Evolutionary conservation across 1,140 invertebrate species (phyloP).

Genomic region (Heliconius nattereri): DNA sequence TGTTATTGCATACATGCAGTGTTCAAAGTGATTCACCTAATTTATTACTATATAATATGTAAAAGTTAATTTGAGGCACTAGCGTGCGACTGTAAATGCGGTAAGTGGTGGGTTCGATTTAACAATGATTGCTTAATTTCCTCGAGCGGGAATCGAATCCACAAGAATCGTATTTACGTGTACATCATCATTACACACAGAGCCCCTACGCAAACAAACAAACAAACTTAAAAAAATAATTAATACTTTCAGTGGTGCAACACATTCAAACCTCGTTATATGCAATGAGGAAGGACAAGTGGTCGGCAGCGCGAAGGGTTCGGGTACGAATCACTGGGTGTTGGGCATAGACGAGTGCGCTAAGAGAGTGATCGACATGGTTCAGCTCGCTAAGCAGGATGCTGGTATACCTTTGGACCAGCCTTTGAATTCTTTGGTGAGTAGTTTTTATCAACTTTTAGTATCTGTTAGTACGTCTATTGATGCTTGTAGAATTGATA

Average conservation of each 20-base stretch:
- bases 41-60: no score
- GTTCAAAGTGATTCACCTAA: neutral
- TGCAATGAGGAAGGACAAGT: conserved; percentile 86
- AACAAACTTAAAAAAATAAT: no score
- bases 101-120: no score
- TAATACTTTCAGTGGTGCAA: conserved; percentile 86
- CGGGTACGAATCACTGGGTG: conserved; percentile 92
- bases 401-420: conserved; percentile 83
- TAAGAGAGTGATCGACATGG: conserved; percentile 87
- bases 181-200: no score
- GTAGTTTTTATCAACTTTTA: conserved; percentile 33
- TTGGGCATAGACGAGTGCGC: conserved; percentile 90
- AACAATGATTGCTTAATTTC: no score
- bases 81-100: no score
- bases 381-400: conserved; percentile 85
- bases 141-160: no score
- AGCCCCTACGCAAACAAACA: no score
- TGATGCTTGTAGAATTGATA: no score
- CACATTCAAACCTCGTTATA: conserved; percentile 89
- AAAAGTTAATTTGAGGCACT: no score
- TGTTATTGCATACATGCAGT: neutral
- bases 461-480: no score
- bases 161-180: no score
- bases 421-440: conserved; percentile 87
- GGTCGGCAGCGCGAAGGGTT: conserved; percentile 84